Evolutionary conservation across 2,888 invertebrate species (phyloP).

Genomic region (Nephrocerus scutellatus): DNA sequence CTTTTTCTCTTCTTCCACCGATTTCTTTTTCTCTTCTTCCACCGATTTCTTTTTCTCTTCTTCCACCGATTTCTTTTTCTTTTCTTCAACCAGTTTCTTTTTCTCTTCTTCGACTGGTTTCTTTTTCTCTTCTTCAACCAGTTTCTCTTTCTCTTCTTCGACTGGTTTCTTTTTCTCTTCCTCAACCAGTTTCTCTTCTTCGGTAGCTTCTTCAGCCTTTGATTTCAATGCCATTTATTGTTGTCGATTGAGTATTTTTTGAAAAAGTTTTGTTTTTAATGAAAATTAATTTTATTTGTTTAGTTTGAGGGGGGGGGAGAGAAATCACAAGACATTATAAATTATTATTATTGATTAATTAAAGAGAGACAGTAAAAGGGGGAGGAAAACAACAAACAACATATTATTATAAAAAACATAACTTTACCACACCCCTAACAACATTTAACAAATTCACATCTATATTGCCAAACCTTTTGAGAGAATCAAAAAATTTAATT

Average conservation of each 20-base stretch:
- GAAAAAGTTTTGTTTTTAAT: conserved; percentile 6
- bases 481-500: no score
- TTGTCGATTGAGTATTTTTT: not conserved
- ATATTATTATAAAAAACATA: no score
- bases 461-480: no score
- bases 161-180: conserved; percentile 49
- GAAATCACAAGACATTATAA: conserved; percentile 4
- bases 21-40: conserved; percentile 12
- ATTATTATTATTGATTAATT: not conserved
- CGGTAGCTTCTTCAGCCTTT: conserved; percentile 26
- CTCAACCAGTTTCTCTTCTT: conserved; percentile 3
- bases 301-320: not conserved
- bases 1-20: conserved; percentile 16
- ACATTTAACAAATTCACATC: no score
- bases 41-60: conserved; percentile 14
- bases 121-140: conserved; percentile 48
- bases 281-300: not conserved
- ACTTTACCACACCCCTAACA: no score
- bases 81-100: conserved; percentile 8
- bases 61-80: conserved; percentile 13
- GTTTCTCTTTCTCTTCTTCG: conserved; percentile 45
- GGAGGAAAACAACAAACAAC: no score
- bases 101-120: conserved; percentile 39
- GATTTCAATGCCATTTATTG: conserved; percentile 7
- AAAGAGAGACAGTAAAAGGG: not conserved